Conservation (phyloP, 1,140 invertebrate genomes). For the Druon quercuslanigerum region DNA sequence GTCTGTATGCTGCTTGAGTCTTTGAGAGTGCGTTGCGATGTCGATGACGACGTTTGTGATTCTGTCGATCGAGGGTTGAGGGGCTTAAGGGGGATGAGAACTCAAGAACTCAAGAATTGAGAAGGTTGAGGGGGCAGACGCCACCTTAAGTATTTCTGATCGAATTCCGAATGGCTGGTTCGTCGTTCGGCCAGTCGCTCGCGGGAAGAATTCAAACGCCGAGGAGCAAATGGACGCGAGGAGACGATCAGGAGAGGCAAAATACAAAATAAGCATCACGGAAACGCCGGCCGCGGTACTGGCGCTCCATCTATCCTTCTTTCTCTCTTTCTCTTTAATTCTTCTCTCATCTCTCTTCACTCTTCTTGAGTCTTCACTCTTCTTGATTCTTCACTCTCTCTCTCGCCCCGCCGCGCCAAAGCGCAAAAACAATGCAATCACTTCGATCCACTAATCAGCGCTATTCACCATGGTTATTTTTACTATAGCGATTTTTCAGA, state of each 20-base stretch:
- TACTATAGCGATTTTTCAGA: constrained; percentile 17
- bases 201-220: constrained; percentile 66
- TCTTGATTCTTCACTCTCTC: too few species aligned
- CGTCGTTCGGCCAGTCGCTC: constrained; percentile 58
- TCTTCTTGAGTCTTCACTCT: too few species aligned
- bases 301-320: not conserved
- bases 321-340: not conserved
- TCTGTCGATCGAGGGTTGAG: constrained; percentile 32
- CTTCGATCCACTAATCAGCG: constrained; percentile 25
- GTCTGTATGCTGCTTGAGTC: constrained; percentile 42
- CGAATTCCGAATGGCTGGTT: constrained; percentile 69
- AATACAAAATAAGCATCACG: constrained; percentile 42
- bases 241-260: constrained; percentile 52
- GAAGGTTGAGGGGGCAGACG: constrained; percentile 56
- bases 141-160: constrained; percentile 74
- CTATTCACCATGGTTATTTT: constrained; percentile 17
- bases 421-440: constrained; percentile 25
- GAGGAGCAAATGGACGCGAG: constrained; percentile 36
- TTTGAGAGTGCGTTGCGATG: constrained; percentile 41
- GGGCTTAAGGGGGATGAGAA: constrained; percentile 46
- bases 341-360: not conserved
- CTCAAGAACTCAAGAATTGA: too few species aligned
- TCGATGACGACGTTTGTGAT: constrained; percentile 16
- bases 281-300: constrained; percentile 3
- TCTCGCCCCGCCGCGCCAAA: not conserved